phyloP scores from a whole-genome alignment of 2,888 invertebrate genomes.

The Tridacna crocea region DNA sequence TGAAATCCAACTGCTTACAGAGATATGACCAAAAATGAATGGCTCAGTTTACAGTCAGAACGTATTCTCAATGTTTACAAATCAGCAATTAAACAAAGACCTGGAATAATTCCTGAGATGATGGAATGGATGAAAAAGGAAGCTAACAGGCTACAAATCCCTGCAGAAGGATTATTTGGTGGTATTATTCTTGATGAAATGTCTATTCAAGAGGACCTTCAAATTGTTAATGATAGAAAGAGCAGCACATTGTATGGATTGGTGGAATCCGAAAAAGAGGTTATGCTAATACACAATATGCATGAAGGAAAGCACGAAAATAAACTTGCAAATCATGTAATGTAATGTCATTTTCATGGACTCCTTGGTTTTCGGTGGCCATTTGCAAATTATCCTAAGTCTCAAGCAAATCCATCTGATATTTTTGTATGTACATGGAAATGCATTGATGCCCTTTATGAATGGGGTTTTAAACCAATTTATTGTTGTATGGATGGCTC shows the following conservation, averaged over 20 bases:
- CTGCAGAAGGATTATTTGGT: conserved; percentile 32
- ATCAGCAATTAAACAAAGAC: background rate
- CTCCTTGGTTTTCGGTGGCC: background rate
- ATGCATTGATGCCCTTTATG: background rate
- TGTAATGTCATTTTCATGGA: background rate
- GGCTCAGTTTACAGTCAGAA: background rate
- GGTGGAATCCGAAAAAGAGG: background rate
- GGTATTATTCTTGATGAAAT: conserved; percentile 51
- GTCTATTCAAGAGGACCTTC: conserved; percentile 47
- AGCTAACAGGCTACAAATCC: background rate
- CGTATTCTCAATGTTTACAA: background rate
- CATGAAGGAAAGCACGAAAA: background rate
- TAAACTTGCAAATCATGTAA: background rate
- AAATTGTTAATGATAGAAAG: background rate
- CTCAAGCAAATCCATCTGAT: background rate
- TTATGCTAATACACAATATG: background rate
- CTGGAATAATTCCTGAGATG: background rate
- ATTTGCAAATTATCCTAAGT: background rate
- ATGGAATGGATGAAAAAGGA: background rate
- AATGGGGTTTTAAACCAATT: background rate
- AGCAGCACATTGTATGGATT: background rate
- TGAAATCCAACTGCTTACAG: background rate
- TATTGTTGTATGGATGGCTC: background rate
- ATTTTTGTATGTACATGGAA: background rate
- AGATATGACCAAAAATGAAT: background rate